Percentiles rank a stretch among this genome's conserved stretches.
Evolutionary conservation across 2,888 invertebrate genomes (phyloP).

Genomic region (Mythimna lalbum): DNA sequence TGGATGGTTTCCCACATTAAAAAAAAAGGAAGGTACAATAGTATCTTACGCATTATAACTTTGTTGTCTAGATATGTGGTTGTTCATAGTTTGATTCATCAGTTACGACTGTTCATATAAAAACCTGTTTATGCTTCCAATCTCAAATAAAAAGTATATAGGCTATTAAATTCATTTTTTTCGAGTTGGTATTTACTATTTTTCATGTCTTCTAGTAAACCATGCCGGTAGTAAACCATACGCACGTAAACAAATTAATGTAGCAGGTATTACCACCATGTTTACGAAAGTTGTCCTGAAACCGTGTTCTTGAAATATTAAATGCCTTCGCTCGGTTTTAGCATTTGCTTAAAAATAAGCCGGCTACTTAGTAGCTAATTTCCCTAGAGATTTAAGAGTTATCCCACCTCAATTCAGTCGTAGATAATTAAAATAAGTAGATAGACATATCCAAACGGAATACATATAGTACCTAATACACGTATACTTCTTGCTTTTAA

Average conservation of each 20-base stretch:
- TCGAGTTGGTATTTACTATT: neutral
- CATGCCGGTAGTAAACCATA: neutral
- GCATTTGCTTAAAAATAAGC: constrained; percentile 1
- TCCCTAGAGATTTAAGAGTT: constrained; percentile 15
- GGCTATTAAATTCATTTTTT: constrained; percentile 29
- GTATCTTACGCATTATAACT: constrained; percentile 4
- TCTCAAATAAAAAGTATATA: constrained; percentile 25
- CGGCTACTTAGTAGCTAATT: constrained; percentile 14
- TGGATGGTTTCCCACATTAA: too few species aligned
- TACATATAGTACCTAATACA: neutral
- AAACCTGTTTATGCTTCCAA: constrained; percentile 32
- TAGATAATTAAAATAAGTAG: neutral
- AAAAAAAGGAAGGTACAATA: too few species aligned
- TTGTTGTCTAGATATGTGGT: constrained; percentile 4
- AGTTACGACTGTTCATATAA: constrained; percentile 33
- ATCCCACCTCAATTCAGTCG: neutral
- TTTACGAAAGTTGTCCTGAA: too few species aligned
- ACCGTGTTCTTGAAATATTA: constrained; percentile 6
- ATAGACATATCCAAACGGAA: neutral
- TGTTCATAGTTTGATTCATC: constrained; percentile 12
- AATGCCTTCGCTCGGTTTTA: neutral
- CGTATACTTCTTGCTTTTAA: neutral
- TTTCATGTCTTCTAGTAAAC: neutral
- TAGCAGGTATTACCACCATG: too few species aligned
- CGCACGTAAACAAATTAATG: too few species aligned